Conservation (phyloP, 2,888 invertebrate genomes). For the Venusia cambrica region DNA sequence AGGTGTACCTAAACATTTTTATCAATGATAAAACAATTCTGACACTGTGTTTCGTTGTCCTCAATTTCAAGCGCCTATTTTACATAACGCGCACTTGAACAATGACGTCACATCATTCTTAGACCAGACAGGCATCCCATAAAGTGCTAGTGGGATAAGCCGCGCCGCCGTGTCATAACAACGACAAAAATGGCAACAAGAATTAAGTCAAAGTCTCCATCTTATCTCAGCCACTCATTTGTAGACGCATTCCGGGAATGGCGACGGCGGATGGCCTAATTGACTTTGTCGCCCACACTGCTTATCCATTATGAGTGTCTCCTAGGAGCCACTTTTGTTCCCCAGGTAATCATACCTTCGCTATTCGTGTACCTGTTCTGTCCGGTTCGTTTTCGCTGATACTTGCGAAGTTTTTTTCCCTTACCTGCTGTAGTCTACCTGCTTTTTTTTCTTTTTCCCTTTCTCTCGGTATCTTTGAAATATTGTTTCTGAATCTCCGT, state of each 20-base stretch:
- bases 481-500: conserved; percentile 47
- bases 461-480: conserved; percentile 47
- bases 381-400: conserved; percentile 47
- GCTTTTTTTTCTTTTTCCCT: conserved; percentile 46
- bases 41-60: too few species aligned
- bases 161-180: too few species aligned
- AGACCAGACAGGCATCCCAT: too few species aligned
- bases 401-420: conserved; percentile 45
- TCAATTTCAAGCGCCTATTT: too few species aligned
- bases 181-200: conserved; percentile 43
- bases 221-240: conserved; percentile 73
- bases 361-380: conserved; percentile 25
- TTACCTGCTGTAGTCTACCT: conserved; percentile 45
- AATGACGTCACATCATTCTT: too few species aligned
- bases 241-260: conserved; percentile 78
- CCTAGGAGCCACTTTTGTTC: conserved; percentile 75
- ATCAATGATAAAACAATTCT: too few species aligned
- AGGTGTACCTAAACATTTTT: too few species aligned
- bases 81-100: too few species aligned
- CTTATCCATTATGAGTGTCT: conserved; percentile 69
- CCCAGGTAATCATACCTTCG: conserved; percentile 63
- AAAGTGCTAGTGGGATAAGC: too few species aligned
- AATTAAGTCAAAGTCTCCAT: conserved; percentile 34
- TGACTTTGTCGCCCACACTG: conserved; percentile 78
- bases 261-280: conserved; percentile 78